phyloP scores from a whole-genome alignment of 2,113 vertebrate species.

The Malaclemys terrapin region DNA sequence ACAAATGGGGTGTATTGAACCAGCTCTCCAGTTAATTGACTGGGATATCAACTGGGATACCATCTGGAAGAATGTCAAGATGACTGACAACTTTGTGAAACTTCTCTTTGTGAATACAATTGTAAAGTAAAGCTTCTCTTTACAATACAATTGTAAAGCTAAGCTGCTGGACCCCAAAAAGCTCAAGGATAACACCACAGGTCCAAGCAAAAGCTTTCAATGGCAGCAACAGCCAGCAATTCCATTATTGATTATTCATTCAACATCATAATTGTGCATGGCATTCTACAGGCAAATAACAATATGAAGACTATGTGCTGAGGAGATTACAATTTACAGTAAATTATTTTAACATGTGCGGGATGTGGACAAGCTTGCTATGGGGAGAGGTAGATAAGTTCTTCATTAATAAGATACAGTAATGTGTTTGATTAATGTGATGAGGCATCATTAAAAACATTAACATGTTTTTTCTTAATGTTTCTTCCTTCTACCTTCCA shows the following conservation, averaged over 20 bases:
- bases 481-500: background rate
- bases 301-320: background rate
- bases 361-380: background rate
- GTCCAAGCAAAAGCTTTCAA: background rate
- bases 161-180: background rate
- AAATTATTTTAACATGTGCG: background rate
- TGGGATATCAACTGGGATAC: background rate
- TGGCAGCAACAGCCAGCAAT: background rate
- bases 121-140: no score
- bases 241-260: background rate
- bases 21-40: background rate
- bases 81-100: background rate
- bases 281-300: background rate
- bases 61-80: background rate
- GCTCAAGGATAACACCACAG: background rate
- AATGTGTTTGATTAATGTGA: background rate
- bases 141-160: background rate
- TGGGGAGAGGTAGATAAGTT: background rate
- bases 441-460: background rate
- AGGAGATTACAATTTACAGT: background rate
- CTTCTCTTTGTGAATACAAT: background rate
- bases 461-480: background rate
- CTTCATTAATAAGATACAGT: background rate
- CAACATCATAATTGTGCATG: background rate
- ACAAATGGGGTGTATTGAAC: background rate